phyloP scores from a whole-genome alignment of 2,113 vertebrate genomes.

The Panurus biarmicus region DNA sequence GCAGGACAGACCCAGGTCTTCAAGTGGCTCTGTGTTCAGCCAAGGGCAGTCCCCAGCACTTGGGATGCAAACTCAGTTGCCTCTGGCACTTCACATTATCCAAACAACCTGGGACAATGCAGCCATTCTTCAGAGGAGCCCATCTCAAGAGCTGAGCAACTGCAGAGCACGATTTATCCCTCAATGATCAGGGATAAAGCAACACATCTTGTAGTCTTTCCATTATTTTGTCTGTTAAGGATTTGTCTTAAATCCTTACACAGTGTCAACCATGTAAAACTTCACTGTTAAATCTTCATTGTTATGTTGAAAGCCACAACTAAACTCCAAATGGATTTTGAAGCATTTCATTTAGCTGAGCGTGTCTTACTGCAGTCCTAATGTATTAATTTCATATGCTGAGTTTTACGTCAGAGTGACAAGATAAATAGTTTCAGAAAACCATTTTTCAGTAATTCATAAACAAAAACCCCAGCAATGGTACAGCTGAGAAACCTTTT shows the following conservation, averaged over 20 bases:
- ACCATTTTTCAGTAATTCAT: not conserved
- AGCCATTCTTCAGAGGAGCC: not conserved
- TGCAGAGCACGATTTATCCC: not conserved
- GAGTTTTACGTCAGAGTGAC: not conserved
- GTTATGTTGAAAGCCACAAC: not conserved
- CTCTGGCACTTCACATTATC: accelerated
- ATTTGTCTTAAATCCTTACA: not conserved
- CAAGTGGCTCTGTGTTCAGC: not conserved
- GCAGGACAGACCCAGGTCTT: not conserved
- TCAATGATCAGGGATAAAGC: not conserved
- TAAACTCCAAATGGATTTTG: not conserved
- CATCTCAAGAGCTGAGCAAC: not conserved
- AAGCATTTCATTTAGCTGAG: not conserved
- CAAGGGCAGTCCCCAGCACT: not conserved
- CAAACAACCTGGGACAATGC: not conserved
- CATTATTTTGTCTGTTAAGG: not conserved
- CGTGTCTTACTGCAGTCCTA: not conserved
- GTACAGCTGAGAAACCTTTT: not conserved
- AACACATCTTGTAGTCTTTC: not conserved
- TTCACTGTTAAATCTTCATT: not conserved
- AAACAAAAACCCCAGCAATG: not conserved
- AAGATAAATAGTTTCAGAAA: not conserved
- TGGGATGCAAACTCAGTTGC: not conserved
- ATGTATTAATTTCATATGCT: not conserved
- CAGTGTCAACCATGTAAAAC: not conserved